Base-by-base conservation (phyloP, 2,797 vertebrate genomes). In the Chelonia mydas region DNA sequence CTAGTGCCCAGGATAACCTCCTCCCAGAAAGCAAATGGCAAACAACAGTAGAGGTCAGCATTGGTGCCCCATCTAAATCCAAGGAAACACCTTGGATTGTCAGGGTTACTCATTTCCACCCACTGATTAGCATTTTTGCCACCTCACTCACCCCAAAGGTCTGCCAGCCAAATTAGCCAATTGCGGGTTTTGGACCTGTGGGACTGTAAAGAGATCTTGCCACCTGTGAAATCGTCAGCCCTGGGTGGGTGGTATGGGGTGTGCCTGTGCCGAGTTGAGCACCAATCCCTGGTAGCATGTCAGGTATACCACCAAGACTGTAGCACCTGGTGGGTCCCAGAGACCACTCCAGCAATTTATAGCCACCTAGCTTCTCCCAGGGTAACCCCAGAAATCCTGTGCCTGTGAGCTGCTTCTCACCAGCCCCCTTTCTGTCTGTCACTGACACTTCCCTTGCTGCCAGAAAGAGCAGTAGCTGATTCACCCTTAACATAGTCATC, bases 401-500 rank as follows among this genome's bases (percentile, higher is more conserved):
- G 59, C 77, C 28, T 53, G 0, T 61, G 13, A 61, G 31, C 13
- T 3, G 31, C 59, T 61, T 6, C 28, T 61, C 59, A 61, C 28
- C 31, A 33, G 59, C 31, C 31, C 0, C 31, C 25, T 3, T n/a
- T 7, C 50, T 78, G 9, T 1, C 31, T 59, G 65, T 15, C 33
- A 27, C 68, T 57, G 51, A 81, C 31, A 19, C 19, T 54, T 53
- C 77, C 5, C 9, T 51, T 31, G 7, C 7, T 16, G 10, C 47
- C 80, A 23, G 16, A 1, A 83, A 87, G 74, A 53, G 49, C 51
- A 59, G 72, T 25, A 51, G 3, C 49, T 37, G 13, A 50, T 27
- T 41, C 31, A 49, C 45, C 51, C 0, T 0, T 77, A 21, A 41
- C 3, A 0, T 21, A 81, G 53, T 54, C 16, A 45, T 50, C 9